phyloP scores from a whole-genome alignment of 2,113 vertebrate species.

The Corythoichthys haematopterus region DNA sequence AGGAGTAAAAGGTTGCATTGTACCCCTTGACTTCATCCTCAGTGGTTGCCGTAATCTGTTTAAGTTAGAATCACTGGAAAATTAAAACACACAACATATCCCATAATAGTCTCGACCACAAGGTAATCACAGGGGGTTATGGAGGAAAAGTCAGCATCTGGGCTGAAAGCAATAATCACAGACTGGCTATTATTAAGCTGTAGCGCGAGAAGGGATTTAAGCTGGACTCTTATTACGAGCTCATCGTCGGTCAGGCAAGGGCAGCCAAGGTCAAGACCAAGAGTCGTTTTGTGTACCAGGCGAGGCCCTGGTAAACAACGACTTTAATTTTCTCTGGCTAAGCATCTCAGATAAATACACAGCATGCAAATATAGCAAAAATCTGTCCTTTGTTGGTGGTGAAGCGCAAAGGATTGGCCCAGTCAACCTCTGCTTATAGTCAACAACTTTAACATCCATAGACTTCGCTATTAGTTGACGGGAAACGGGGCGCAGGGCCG shows the following conservation, averaged over 20 bases:
- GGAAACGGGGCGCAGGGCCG: no score
- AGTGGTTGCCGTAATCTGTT: conserved; percentile 8
- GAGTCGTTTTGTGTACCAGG: conserved; percentile 5
- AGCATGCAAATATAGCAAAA: conserved; percentile 4
- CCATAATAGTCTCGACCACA: conserved; percentile 35
- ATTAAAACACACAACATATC: conserved; percentile 21
- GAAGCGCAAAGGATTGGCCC: conserved; percentile 4
- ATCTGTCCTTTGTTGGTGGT: background rate
- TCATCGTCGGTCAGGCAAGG: conserved; percentile 31
- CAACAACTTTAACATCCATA: no score
- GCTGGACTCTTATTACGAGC: conserved; percentile 35
- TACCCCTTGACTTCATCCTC: conserved; percentile 3
- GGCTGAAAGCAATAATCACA: conserved; percentile 64
- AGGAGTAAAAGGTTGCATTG: conserved; percentile 12
- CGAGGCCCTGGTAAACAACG: conserved; percentile 7
- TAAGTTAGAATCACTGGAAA: conserved; percentile 26
- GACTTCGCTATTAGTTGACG: no score
- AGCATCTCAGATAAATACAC: conserved; percentile 3
- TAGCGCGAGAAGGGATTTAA: conserved; percentile 50
- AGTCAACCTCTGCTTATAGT: background rate
- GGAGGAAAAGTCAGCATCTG: conserved; percentile 70
- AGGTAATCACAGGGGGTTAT: conserved; percentile 62
- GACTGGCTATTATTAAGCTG: conserved; percentile 63
- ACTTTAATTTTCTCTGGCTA: conserved; percentile 27
- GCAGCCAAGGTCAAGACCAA: conserved; percentile 37